Evolutionary conservation across 2,888 invertebrate species (phyloP).

Genomic region (Drosophila monieri): DNA sequence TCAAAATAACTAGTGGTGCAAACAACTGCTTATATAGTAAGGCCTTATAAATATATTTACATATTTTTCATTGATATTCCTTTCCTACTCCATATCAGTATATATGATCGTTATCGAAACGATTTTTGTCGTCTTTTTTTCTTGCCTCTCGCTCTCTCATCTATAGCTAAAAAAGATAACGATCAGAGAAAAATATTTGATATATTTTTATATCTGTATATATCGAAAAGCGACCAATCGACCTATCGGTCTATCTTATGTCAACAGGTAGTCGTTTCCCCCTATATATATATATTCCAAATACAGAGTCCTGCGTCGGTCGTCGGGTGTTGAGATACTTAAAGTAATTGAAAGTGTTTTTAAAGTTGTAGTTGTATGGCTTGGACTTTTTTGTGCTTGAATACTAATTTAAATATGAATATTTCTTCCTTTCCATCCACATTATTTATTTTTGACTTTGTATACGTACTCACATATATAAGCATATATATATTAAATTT

Average conservation of each 20-base stretch:
- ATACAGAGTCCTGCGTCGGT: constrained; percentile 16
- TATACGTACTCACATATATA: neutral
- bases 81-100: no score
- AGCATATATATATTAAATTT: neutral
- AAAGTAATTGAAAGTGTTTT: constrained; percentile 38
- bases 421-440: neutral
- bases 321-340: constrained; percentile 45
- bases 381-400: neutral
- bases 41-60: no score
- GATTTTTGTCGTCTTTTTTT: no score
- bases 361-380: neutral
- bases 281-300: constrained; percentile 26
- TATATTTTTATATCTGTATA: neutral
- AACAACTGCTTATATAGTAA: no score
- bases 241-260: neutral
- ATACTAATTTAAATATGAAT: neutral
- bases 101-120: no score
- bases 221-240: constrained; percentile 6
- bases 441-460: neutral
- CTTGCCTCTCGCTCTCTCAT: no score
- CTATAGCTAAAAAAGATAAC: no score
- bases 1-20: no score
- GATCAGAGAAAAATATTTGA: no score
- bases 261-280: constrained; percentile 39
- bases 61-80: no score